Evolutionary conservation across 2,113 vertebrate species (phyloP).

Genomic region (Haemorhous mexicanus): DNA sequence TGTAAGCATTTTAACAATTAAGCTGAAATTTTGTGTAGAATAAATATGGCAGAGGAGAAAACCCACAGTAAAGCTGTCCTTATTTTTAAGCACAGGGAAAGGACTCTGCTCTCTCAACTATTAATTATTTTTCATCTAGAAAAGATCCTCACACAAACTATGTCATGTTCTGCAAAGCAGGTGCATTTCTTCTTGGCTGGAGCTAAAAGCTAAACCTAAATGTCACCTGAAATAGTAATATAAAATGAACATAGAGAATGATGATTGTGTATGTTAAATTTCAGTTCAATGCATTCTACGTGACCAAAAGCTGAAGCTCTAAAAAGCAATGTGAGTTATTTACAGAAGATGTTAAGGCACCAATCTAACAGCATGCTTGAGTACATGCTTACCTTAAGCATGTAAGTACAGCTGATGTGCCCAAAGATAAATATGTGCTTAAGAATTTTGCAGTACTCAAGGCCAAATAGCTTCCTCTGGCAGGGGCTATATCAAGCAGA

Average conservation of each 20-base stretch:
- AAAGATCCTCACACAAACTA: background rate
- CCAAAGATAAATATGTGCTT: conserved; percentile 15
- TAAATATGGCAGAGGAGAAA: background rate
- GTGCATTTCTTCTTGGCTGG: background rate
- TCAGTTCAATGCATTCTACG: background rate
- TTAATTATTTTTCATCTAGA: conserved; percentile 8
- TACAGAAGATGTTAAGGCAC: background rate
- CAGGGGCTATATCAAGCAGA: background rate
- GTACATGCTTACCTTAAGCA: background rate
- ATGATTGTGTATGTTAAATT: background rate
- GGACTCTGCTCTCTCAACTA: background rate
- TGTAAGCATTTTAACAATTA: conserved; percentile 54
- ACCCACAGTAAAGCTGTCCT: conserved; percentile 8
- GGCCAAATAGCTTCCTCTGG: conserved; percentile 3
- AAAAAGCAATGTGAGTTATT: conserved; percentile 1
- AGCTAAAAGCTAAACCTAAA: conserved; percentile 26
- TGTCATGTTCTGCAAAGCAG: background rate
- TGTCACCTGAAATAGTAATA: background rate
- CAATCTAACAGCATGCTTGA: background rate
- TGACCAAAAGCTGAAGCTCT: background rate
- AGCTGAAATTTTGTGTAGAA: background rate
- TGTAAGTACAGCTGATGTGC: conserved; percentile 8
- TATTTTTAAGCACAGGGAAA: conserved; percentile 25
- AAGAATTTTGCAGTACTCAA: background rate
- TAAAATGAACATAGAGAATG: background rate